Conservation (phyloP, 2,797 vertebrate genomes). For the Euthynnus affinis region DNA sequence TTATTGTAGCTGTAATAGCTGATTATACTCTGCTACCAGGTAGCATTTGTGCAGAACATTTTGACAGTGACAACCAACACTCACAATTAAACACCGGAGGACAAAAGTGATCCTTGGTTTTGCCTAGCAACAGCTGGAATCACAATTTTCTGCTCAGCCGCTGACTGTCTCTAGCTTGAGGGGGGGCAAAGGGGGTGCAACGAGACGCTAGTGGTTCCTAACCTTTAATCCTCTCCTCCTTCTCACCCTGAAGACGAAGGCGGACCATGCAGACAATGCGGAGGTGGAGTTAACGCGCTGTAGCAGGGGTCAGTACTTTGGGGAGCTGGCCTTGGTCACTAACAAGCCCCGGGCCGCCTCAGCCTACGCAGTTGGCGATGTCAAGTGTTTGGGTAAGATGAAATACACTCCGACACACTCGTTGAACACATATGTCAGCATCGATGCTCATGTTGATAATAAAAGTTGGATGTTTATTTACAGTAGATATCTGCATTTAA, state of each 20-base stretch:
- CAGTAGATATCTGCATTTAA: neutral
- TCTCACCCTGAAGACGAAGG: slow-evolving; percentile 88
- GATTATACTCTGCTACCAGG: slow-evolving; percentile 12
- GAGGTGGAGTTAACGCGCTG: slow-evolving; percentile 97
- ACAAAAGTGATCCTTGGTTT: slow-evolving; percentile 48
- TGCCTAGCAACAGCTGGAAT: slow-evolving; percentile 67
- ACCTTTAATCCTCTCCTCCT: slow-evolving; percentile 53
- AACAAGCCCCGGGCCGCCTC: slow-evolving; percentile 99
- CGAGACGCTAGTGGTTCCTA: slow-evolving; percentile 39
- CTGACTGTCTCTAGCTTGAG: slow-evolving; percentile 22
- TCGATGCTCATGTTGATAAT: neutral
- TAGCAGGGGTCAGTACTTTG: slow-evolving; percentile 97
- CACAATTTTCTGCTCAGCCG: slow-evolving; percentile 33
- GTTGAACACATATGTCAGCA: slow-evolving; percentile 7
- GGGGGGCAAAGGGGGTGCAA: neutral
- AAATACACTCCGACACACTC: slow-evolving; percentile 1
- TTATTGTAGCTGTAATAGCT: neutral
- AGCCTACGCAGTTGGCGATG: slow-evolving; percentile 92
- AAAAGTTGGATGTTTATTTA: neutral
- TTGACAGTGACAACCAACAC: slow-evolving; percentile 50
- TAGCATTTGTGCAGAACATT: slow-evolving; percentile 25
- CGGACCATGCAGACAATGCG: slow-evolving; percentile 91
- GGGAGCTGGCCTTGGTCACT: slow-evolving; percentile 97
- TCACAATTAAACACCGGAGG: slow-evolving; percentile 32
- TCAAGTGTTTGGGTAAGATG: slow-evolving; percentile 96